phyloP scores from a whole-genome alignment of 2,888 invertebrate genomes.

The Lepidocyrtinus sp. region DNA sequence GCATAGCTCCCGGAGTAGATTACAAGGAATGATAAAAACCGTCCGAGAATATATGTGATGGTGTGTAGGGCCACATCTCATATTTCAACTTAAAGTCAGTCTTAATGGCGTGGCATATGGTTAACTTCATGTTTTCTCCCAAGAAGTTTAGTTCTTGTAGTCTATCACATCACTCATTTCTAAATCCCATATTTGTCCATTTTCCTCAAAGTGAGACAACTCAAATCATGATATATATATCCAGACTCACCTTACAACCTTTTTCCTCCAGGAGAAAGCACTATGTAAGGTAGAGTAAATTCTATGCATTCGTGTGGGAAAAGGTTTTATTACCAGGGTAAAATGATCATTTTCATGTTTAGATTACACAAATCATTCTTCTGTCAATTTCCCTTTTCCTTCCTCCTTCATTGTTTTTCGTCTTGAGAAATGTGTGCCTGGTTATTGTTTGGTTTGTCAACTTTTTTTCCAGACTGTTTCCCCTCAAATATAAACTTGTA shows the following conservation, averaged over 20 bases:
- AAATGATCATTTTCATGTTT: conserved; percentile 58
- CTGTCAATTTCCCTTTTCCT: conserved; percentile 52
- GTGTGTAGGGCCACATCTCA: conserved; percentile 11
- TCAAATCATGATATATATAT: conserved; percentile 11
- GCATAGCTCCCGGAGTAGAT: background rate
- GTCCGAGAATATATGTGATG: conserved; percentile 14
- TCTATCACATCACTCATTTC: conserved; percentile 11
- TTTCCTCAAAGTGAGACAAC: background rate
- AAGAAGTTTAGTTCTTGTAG: conserved; percentile 3
- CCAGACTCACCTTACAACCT: background rate
- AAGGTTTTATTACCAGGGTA: conserved; percentile 2
- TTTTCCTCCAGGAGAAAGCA: background rate
- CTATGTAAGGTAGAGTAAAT: background rate
- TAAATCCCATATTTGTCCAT: conserved; percentile 18
- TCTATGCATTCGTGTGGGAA: background rate
- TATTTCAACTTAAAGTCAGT: conserved; percentile 23
- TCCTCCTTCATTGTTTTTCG: too few species aligned
- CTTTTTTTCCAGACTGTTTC: background rate
- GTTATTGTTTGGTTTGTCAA: too few species aligned
- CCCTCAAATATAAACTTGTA: background rate
- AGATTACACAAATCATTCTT: conserved; percentile 61
- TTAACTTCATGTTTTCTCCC: background rate
- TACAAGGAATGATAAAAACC: background rate
- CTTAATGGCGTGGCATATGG: conserved; percentile 9
- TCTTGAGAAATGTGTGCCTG: too few species aligned